A percentile compares a stretch with the other conserved stretches of the same genome.
Evolutionary conservation across 1,140 invertebrate genomes (phyloP).

Genomic region (Megathymus violae): DNA sequence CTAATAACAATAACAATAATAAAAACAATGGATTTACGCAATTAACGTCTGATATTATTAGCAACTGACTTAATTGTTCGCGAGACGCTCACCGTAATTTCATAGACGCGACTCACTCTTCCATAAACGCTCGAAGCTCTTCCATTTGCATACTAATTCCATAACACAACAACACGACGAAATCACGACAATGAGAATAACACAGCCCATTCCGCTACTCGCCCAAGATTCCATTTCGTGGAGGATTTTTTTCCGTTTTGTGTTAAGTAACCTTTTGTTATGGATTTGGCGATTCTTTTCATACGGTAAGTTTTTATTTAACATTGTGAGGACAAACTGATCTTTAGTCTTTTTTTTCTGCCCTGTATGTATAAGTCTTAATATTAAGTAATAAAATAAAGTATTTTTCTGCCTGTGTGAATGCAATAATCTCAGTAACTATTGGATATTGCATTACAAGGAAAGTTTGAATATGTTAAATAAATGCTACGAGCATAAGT

Average conservation of each 20-base stretch:
- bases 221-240: conserved; percentile 39
- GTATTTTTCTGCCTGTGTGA: no score
- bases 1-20: no score
- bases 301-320: no score
- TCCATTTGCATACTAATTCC: conserved; percentile 48
- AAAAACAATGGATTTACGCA: conserved; percentile 2
- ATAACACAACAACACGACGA: conserved; percentile 37
- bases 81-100: conserved; percentile 18
- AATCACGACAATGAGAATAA: conserved; percentile 46
- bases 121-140: conserved; percentile 23
- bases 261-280: neutral
- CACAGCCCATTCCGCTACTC: conserved; percentile 45
- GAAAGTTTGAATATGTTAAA: no score
- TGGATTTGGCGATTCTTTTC: neutral
- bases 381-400: no score
- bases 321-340: no score
- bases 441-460: no score
- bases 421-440: no score
- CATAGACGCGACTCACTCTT: conserved; percentile 24
- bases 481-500: no score
- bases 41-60: neutral
- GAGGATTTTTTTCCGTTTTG: conserved; percentile 20
- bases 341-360: no score
- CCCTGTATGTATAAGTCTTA: no score
- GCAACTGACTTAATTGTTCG: conserved; percentile 9